Conservation (phyloP, 2,888 invertebrate species). For the Monopis laevigella region DNA sequence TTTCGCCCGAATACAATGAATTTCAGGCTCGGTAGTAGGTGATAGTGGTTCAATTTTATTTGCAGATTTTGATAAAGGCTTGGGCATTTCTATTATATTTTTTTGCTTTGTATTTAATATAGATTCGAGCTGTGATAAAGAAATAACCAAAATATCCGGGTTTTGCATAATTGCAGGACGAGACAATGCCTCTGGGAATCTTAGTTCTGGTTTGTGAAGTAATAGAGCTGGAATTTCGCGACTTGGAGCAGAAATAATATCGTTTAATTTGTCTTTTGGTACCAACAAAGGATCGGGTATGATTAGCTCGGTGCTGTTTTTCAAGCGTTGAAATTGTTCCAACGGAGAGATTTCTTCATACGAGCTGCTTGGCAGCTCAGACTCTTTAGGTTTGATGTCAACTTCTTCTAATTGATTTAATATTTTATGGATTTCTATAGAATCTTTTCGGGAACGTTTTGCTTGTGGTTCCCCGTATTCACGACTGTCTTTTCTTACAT, state of each 20-base stretch:
- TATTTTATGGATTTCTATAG: constrained; percentile 19
- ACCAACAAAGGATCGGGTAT: constrained; percentile 85
- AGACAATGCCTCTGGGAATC: constrained; percentile 36
- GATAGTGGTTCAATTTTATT: too few relatives aligned
- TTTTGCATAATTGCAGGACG: background rate
- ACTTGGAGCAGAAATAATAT: constrained; percentile 76
- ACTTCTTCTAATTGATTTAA: too few relatives aligned
- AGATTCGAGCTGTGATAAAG: too few relatives aligned
- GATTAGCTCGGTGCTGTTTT: constrained; percentile 72
- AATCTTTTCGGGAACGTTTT: constrained; percentile 44
- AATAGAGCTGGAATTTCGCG: constrained; percentile 80
- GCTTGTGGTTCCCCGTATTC: constrained; percentile 58
- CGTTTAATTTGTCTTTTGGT: constrained; percentile 78
- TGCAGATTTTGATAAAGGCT: too few relatives aligned
- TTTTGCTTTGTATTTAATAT: too few relatives aligned
- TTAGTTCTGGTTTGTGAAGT: constrained; percentile 75
- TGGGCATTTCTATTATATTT: too few relatives aligned
- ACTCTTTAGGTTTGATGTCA: constrained; percentile 47
- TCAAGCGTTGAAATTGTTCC: constrained; percentile 75
- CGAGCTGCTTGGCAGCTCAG: constrained; percentile 35
- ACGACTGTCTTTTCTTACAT: constrained; percentile 69
- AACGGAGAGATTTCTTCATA: constrained; percentile 68
- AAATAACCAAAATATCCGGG: background rate
- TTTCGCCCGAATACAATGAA: too few relatives aligned
- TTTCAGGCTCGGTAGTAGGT: too few relatives aligned